phyloP scores from a whole-genome alignment of 2,888 invertebrate species.

The Onchidella celtica region DNA sequence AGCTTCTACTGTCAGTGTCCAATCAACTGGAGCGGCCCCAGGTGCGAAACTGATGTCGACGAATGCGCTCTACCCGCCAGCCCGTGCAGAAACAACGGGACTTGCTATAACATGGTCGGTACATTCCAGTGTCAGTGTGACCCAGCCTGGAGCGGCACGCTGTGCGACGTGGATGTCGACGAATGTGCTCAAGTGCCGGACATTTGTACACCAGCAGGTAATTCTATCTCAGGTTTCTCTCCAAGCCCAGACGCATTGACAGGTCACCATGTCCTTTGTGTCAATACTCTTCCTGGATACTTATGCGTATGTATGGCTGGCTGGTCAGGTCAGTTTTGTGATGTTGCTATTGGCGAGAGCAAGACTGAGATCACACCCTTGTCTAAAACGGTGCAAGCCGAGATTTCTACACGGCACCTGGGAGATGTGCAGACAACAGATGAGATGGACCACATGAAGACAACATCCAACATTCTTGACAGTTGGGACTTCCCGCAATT shows the following conservation, averaged over 20 bases:
- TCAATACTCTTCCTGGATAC: constrained; percentile 2
- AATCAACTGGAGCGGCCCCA: constrained; percentile 44
- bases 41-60: constrained; percentile 46
- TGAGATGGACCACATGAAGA: not conserved
- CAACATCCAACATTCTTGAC: not conserved
- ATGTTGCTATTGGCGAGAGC: constrained; percentile 18
- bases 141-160: constrained; percentile 41
- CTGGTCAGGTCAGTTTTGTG: not conserved
- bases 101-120: constrained; percentile 44
- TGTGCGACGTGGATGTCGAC: constrained; percentile 47
- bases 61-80: constrained; percentile 35
- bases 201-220: not conserved
- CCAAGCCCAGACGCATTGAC: not conserved
- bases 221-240: not conserved
- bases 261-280: not conserved
- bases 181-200: constrained; percentile 27
- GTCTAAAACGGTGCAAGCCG: too few species aligned
- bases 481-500: too few species aligned
- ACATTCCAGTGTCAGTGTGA: constrained; percentile 51
- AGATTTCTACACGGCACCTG: too few species aligned
- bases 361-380: not conserved
- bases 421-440: not conserved
- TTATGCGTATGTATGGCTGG: not conserved
- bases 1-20: constrained; percentile 58
- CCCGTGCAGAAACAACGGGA: constrained; percentile 49